Evolutionary conservation across 2,797 vertebrate genomes (phyloP).

Genomic region (Epinephelus awoara): DNA sequence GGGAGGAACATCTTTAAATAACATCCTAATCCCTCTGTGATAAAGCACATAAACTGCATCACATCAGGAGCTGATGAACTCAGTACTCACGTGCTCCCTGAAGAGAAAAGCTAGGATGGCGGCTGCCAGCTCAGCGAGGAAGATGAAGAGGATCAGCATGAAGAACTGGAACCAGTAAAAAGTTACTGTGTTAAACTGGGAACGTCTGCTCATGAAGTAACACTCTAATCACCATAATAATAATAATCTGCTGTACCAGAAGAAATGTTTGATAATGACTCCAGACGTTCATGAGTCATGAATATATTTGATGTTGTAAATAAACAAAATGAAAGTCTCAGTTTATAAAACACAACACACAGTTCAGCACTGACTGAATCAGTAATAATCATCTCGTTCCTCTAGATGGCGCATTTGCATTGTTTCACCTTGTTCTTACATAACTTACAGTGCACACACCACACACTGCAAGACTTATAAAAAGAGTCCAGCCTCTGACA

Average conservation of each 20-base stretch:
- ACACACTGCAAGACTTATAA: no score
- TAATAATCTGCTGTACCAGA: no score
- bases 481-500: no score
- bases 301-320: background rate
- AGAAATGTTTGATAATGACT: background rate
- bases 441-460: background rate
- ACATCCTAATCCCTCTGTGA: no score
- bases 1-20: no score
- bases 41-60: no score
- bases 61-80: background rate
- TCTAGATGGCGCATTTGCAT: constrained; percentile 30
- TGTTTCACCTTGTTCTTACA: background rate
- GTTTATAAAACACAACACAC: background rate
- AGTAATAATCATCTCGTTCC: background rate
- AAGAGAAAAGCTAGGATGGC: constrained; percentile 95
- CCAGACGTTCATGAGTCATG: background rate
- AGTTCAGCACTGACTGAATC: no score
- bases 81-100: constrained; percentile 91
- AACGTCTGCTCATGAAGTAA: no score
- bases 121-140: constrained; percentile 93
- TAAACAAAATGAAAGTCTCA: background rate
- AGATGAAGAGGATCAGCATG: constrained; percentile 95
- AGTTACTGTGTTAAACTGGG: background rate
- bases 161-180: constrained; percentile 87
- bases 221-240: background rate